Percentiles rank a stretch among this genome's conserved stretches.
Evolutionary conservation across 2,888 invertebrate species (phyloP).

Genomic region (Parnassius smintheus): DNA sequence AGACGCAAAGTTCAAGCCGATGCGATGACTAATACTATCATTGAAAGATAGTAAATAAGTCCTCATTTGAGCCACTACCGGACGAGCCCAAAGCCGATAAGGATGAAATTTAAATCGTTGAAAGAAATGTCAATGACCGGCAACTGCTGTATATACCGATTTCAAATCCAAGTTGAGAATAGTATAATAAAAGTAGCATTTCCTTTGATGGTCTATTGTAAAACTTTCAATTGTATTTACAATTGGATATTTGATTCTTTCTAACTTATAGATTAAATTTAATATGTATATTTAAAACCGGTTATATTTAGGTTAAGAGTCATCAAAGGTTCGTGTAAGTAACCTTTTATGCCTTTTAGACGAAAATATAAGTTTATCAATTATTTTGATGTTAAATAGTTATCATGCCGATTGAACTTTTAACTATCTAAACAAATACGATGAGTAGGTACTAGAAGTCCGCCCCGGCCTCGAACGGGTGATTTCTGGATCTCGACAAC

Average conservation of each 20-base stretch:
- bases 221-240: conserved; percentile 16
- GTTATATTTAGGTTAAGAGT: background rate
- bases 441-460: too few relatives aligned
- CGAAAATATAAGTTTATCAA: too few relatives aligned
- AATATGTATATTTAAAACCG: background rate
- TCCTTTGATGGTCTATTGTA: conserved; percentile 19
- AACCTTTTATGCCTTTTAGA: background rate
- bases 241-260: background rate
- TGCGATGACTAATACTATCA: conserved; percentile 24
- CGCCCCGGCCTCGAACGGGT: too few relatives aligned
- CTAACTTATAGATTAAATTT: background rate
- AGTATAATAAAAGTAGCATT: conserved; percentile 16
- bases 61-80: conserved; percentile 1
- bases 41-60: conserved; percentile 9
- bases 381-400: too few relatives aligned
- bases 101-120: conserved; percentile 20
- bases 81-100: conserved; percentile 14
- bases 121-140: conserved; percentile 14
- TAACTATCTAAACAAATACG: too few relatives aligned
- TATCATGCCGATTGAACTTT: too few relatives aligned
- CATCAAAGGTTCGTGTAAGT: background rate
- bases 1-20: conserved; percentile 13
- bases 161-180: conserved; percentile 15
- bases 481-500: too few relatives aligned
- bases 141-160: conserved; percentile 12